phyloP scores from a whole-genome alignment of 2,797 vertebrate species.

The Chloroceryle amazona region DNA sequence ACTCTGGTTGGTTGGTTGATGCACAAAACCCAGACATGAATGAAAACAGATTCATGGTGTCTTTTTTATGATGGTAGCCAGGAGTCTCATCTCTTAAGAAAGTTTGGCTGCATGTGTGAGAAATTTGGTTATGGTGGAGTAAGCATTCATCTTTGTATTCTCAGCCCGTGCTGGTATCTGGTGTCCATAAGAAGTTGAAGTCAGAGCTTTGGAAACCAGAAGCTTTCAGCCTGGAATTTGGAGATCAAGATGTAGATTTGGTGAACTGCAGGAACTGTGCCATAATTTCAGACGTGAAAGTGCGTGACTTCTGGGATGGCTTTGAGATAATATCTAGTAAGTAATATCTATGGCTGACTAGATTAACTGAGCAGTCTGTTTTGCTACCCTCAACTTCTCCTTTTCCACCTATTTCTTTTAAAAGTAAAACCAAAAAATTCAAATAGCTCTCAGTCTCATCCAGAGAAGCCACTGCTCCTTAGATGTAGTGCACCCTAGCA shows the following conservation, averaged over 20 bases:
- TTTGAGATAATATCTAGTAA: slow-evolving; percentile 97
- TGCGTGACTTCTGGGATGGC: slow-evolving; percentile 99
- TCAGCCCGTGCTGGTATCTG: slow-evolving; percentile 98
- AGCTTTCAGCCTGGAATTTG: slow-evolving; percentile 97
- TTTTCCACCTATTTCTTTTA: slow-evolving; percentile 5
- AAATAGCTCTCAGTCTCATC: neutral
- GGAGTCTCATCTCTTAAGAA: slow-evolving; percentile 8
- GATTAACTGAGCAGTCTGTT: slow-evolving; percentile 47
- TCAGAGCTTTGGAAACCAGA: slow-evolving; percentile 92
- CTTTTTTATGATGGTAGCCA: slow-evolving; percentile 13
- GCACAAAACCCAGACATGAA: neutral
- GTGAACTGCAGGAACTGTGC: slow-evolving; percentile 99
- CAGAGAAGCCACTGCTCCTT: neutral
- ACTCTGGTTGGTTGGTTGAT: slow-evolving; percentile 5
- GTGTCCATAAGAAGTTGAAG: slow-evolving; percentile 96
- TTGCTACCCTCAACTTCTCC: slow-evolving; percentile 1
- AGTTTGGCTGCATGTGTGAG: slow-evolving; percentile 53
- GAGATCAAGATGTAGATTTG: slow-evolving; percentile 97
- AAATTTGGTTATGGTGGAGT: slow-evolving; percentile 61
- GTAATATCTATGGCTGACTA: slow-evolving; percentile 70
- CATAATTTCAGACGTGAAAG: slow-evolving; percentile 98
- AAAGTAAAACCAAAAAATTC: neutral
- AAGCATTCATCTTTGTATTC: slow-evolving; percentile 75
- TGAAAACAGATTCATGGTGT: neutral
- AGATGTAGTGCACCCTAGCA: neutral